Evolutionary conservation across 2,888 invertebrate genomes (phyloP).

Genomic region (Caenorhabditis sp.): DNA sequence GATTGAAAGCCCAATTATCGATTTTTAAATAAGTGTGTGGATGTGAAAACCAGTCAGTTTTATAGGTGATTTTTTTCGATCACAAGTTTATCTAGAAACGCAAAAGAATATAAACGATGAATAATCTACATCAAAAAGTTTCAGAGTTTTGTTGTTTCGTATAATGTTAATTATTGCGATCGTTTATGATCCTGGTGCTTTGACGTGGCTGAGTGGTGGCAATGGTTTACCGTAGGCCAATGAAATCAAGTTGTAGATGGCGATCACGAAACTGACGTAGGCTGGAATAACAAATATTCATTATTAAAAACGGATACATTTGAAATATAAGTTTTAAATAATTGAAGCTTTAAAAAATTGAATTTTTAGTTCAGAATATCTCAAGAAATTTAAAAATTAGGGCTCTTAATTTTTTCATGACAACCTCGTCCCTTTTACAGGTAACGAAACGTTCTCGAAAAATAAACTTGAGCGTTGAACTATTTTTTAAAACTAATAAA

Average conservation of each 20-base stretch:
- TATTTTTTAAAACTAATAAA: no score
- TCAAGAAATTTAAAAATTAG: neutral
- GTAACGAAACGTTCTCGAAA: no score
- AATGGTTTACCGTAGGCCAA: constrained; percentile 61
- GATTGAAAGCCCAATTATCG: neutral
- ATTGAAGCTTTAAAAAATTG: no score
- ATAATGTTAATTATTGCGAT: constrained; percentile 15
- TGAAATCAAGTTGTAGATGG: constrained; percentile 60
- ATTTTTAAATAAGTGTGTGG: no score
- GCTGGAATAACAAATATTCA: constrained; percentile 18
- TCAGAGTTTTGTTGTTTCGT: constrained; percentile 1
- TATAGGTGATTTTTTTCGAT: neutral
- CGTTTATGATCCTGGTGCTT: constrained; percentile 59
- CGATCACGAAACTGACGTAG: constrained; percentile 52
- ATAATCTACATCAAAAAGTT: constrained; percentile 22
- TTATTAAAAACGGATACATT: no score
- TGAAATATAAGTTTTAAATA: no score
- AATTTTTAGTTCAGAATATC: neutral
- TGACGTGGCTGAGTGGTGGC: constrained; percentile 59
- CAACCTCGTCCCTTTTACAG: no score
- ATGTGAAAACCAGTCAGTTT: no score
- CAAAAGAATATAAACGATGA: constrained; percentile 3
- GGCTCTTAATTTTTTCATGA: neutral
- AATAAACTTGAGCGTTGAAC: no score
- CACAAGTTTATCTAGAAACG: constrained; percentile 10